Base-by-base conservation (phyloP, 2,113 vertebrate species). In the Dasyornis broadbenti region DNA sequence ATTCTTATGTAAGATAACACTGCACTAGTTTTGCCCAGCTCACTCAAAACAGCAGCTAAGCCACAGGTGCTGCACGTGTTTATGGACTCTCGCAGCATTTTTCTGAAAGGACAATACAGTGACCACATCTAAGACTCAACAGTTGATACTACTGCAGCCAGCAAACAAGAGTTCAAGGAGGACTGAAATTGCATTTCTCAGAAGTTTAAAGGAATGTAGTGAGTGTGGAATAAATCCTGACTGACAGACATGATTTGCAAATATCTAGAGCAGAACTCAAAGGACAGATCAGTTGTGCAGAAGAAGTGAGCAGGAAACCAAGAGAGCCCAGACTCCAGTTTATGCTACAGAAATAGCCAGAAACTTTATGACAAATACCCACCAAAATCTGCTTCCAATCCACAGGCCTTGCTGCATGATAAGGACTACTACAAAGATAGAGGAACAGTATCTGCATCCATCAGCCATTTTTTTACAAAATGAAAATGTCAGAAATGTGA, bases 351-450 rank as follows among this genome's bases (percentile, higher is more conserved):
- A 76, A 76, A 60, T 8, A 40, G 44, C 8, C 56, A 86, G 45
- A 82, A 91, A 47, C 21, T 53, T 85, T 57, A 31, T 24, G 49
- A 81, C 28, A 73, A 89, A 78, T 69, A 19, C 44, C 50, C 61
- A 2, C 31, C 3, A 2, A 24, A 31, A 20, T 8, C 10, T 73
- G 35, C 49, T 85, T 82, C 39, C 49, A 50, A 2, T 15, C 12
- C 59, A 56, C 8, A 7, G 35, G 13, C 22, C 23, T 59, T 81
- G 40, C 33, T 60, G 53, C 28, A 54, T 7, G 13, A 37, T n/a
- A 56, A 3, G 3, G 24, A 53, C n/a, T 61, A 31, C 19, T n/a
- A 15, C 0, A 0, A 82, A 90, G 49, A n/a, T 0, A 66, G 15
- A 57, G 21, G 9, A 85, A 81, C 10, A 59, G 17, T 8, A 45